Conservation (phyloP, 2,888 invertebrate species). For the Drosophila parthenogenetica region DNA sequence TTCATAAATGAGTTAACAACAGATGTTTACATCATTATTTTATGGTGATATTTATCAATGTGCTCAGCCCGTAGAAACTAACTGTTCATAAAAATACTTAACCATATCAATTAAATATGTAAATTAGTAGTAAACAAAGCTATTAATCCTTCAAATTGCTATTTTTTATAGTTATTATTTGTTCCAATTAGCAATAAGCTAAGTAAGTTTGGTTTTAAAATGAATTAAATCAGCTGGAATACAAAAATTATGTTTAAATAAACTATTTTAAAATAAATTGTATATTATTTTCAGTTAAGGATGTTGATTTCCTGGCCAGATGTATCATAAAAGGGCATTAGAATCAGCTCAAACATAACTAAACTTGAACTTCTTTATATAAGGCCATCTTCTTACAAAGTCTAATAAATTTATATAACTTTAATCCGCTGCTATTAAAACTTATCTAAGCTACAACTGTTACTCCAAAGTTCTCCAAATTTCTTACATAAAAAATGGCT, state of each 20-base stretch:
- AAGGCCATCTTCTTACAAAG: too few relatives aligned
- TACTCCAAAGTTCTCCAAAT: background rate
- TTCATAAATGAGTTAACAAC: slow-evolving; percentile 59
- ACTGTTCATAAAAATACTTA: slow-evolving; percentile 9
- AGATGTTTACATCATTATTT: slow-evolving; percentile 71
- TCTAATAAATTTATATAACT: background rate
- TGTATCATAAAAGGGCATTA: too few relatives aligned
- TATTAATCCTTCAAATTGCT: background rate
- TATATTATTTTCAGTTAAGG: too few relatives aligned
- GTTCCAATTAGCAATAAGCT: background rate
- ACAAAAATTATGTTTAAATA: too few relatives aligned
- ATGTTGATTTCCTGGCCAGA: too few relatives aligned
- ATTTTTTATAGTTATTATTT: background rate
- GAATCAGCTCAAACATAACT: too few relatives aligned
- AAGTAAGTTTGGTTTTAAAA: too few relatives aligned
- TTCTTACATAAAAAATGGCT: background rate
- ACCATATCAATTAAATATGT: slow-evolving; percentile 6
- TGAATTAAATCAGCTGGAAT: too few relatives aligned
- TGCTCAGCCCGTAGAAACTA: slow-evolving; percentile 17
- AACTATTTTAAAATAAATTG: too few relatives aligned
- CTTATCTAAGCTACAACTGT: background rate
- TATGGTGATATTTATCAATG: slow-evolving; percentile 50
- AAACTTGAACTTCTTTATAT: too few relatives aligned
- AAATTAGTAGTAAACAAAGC: slow-evolving; percentile 11
- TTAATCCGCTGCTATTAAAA: background rate